phyloP scores from a whole-genome alignment of 64 coral and sea anemone genomes.

The Montipora capricornis region DNA sequence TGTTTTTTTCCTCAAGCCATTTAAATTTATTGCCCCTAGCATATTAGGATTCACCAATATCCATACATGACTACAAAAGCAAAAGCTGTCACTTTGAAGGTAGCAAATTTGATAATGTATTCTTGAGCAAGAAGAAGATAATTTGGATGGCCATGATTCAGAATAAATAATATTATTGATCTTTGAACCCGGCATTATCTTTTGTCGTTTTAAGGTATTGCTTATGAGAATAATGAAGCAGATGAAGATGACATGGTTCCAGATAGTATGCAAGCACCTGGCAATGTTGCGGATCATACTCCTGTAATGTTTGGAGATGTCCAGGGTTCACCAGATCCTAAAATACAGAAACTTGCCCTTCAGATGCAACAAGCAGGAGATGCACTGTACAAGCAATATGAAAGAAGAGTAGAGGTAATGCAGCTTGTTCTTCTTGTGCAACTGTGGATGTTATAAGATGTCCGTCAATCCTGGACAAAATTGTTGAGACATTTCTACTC shows the following conservation, averaged over 20 bases:
- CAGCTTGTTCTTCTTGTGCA: no score
- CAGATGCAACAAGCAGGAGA: conserved; percentile 68
- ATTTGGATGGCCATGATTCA: no score
- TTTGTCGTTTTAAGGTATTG: not conserved
- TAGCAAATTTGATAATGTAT: no score
- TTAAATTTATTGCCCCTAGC: no score
- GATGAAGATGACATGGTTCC: conserved; percentile 32
- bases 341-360: conserved; percentile 32
- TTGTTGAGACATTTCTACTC: not conserved
- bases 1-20: no score
- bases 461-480: not conserved
- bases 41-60: no score
- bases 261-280: not conserved
- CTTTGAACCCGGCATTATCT: not conserved
- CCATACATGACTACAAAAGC: no score
- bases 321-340: not conserved
- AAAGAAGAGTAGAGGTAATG: not conserved
- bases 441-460: no score
- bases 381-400: conserved; percentile 20
- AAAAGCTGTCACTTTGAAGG: no score
- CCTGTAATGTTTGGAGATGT: not conserved
- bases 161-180: no score
- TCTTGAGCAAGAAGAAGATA: no score
- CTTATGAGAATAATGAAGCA: not conserved
- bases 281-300: not conserved